Percentiles rank a stretch among this genome's conserved stretches.
phyloP scores from a whole-genome alignment of 2,797 vertebrate genomes.

The Valencia hispanica region DNA sequence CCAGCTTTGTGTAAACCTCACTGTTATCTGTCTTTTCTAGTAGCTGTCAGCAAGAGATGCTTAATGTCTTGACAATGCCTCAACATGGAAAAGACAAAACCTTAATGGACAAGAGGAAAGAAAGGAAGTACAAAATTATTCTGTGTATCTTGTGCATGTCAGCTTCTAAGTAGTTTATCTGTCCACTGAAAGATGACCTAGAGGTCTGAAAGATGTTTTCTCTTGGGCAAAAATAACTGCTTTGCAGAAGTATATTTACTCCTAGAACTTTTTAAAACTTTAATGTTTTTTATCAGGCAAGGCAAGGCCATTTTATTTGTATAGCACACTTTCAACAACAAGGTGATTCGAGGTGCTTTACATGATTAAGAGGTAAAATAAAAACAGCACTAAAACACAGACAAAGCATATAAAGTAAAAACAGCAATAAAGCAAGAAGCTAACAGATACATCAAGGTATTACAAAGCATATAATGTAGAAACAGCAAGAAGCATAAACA shows the following conservation, averaged over 20 bases:
- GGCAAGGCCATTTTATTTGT: no score
- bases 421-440: no score
- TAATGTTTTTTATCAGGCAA: no score
- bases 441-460: no score
- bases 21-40: conserved; percentile 58
- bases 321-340: no score
- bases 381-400: no score
- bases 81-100: neutral
- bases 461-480: no score
- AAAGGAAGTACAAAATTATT: neutral
- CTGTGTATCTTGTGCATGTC: neutral
- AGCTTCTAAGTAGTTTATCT: neutral
- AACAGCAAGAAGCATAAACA: no score
- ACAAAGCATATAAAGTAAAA: no score
- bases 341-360: no score
- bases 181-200: neutral
- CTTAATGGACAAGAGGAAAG: neutral
- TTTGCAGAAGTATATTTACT: neutral
- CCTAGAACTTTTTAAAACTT: no score
- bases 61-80: conserved; percentile 57
- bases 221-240: neutral
- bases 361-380: no score
- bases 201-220: neutral
- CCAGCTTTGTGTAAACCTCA: conserved; percentile 52
- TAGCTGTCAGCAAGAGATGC: conserved; percentile 53